Conservation (phyloP, 2,113 vertebrate genomes). For the Chlorodrepanis virens region DNA sequence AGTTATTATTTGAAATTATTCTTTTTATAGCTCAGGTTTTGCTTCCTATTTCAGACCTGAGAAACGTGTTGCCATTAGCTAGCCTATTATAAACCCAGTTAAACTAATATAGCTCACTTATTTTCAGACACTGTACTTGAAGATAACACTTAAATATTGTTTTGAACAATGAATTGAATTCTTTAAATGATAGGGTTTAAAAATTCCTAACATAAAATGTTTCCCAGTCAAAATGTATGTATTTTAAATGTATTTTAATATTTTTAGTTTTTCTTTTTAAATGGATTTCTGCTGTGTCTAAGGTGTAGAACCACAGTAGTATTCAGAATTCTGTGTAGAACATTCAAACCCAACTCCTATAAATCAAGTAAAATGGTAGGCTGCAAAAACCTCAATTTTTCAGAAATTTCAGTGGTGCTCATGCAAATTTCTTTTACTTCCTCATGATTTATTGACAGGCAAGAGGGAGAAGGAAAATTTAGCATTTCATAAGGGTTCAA, state of each 20-base stretch:
- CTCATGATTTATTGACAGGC: neutral
- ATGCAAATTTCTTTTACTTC: conserved; percentile 14
- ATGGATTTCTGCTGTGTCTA: neutral
- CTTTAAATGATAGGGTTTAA: neutral
- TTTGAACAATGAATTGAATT: neutral
- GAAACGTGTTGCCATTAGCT: neutral
- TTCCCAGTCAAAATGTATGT: neutral
- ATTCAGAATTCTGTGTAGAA: neutral
- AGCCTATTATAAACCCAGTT: neutral
- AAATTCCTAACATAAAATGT: neutral
- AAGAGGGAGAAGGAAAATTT: neutral
- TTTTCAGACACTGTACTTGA: neutral
- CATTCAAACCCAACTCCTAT: neutral
- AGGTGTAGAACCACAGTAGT: neutral
- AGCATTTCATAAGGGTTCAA: neutral
- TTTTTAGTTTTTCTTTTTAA: neutral
- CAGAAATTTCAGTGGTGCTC: neutral
- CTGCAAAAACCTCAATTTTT: neutral
- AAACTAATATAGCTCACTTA: neutral
- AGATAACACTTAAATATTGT: neutral
- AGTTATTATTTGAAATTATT: neutral
- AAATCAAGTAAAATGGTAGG: conserved; percentile 13
- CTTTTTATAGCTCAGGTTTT: neutral
- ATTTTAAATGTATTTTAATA: neutral
- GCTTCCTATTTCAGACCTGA: neutral